Base-by-base conservation (phyloP, 2,888 invertebrate species). In the Clunio marinus region DNA sequence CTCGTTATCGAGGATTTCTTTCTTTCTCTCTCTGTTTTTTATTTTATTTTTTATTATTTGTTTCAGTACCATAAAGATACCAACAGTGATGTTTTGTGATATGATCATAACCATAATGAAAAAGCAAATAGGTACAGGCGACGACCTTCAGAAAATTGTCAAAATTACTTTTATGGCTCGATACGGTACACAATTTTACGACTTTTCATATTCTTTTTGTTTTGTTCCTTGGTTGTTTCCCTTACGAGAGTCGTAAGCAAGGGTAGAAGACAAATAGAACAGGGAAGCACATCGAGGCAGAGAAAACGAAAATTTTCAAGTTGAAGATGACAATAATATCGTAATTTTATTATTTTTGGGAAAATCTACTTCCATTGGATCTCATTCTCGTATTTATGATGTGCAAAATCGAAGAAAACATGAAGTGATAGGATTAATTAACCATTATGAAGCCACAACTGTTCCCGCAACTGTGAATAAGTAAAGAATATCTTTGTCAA, bases 141-240 rank as follows among this genome's bases (percentile, higher is more conserved):
- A 65, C 63, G 63, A 65, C 63, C 63, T 65, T 65, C 63, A 65
- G 62, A 60, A 35, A 41, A 63, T 63, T 63, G 63, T 63, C 63
- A 41, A 41, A 65, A 65, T 65, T 65, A 65, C 63, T 65, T 65
- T 65, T 65, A 65, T 65, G 17, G 46, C 63, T 46, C 46, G 63
- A 65, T 46, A 65, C 46, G 63, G 63, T 65, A 65, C 20, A 65
- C 46, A 65, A 65, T 35, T 62, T 62, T 65, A 65, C 20, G 46
- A 65, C 45, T 65, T 65, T 46, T 24, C 41, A 17, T 59, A 15
- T 28, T 10, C 7, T 59, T 28, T 59, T 28, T 59, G 13, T 28
- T 8, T 28, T 32, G 17, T 59, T 28, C 59, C 15, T 17, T 62
- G 2, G 13, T 15, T 57, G n/a, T 57, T 28, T 51, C 51, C 22